Evolutionary conservation across 2,797 vertebrate genomes (phyloP).

Genomic region (Simalia tracyae): DNA sequence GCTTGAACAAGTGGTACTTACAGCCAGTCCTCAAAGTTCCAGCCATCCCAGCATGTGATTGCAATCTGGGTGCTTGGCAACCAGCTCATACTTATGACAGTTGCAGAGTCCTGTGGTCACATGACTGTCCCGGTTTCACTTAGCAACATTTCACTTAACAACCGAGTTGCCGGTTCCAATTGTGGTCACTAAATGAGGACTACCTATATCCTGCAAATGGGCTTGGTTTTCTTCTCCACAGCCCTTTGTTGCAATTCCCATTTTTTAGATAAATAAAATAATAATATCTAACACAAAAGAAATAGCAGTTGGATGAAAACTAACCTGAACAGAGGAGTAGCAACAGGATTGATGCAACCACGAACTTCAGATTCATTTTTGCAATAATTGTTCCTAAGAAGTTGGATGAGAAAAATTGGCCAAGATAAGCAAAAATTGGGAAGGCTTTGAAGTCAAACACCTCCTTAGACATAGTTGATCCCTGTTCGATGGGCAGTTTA

Average conservation of each 20-base stretch:
- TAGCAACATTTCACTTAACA: no score
- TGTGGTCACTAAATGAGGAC: no score
- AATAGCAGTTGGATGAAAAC: not conserved
- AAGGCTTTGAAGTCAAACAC: not conserved
- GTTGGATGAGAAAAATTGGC: not conserved
- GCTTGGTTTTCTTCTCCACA: not conserved
- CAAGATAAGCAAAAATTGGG: not conserved
- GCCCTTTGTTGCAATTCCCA: not conserved
- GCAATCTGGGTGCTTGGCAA: no score
- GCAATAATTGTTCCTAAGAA: not conserved
- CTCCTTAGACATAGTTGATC: no score
- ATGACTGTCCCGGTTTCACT: no score
- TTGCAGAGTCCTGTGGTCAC: no score
- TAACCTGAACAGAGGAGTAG: conserved; percentile 12
- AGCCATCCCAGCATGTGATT: no score
- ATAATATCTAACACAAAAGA: not conserved
- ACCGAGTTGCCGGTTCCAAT: no score
- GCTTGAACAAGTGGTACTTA: no score
- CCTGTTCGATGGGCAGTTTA: not conserved
- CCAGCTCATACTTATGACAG: no score
- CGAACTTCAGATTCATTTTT: conserved; percentile 8
- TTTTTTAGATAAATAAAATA: not conserved
- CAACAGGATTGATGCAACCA: not conserved
- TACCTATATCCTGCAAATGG: no score
- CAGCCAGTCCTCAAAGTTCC: no score